phyloP scores from a whole-genome alignment of 1,140 invertebrate genomes.

The Drosophila subpulchrella region DNA sequence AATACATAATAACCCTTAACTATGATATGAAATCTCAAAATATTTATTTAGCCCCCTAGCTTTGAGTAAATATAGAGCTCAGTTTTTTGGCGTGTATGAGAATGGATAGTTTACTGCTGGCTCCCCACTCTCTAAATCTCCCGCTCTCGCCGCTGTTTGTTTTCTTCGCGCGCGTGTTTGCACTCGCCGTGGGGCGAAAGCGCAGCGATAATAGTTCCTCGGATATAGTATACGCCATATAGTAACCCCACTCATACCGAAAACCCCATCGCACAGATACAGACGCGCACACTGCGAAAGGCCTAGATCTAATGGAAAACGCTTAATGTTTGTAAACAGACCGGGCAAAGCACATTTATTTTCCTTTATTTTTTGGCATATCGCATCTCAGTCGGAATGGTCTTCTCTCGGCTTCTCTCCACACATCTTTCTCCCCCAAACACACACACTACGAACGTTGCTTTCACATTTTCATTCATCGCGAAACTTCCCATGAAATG shows the following conservation, averaged over 20 bases:
- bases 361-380: constrained; percentile 52
- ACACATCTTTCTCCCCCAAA: not conserved
- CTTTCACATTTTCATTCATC: constrained; percentile 75
- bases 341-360: constrained; percentile 30
- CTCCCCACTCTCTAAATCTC: constrained; percentile 11
- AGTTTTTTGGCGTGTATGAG: constrained; percentile 1
- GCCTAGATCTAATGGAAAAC: constrained; percentile 49
- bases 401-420: constrained; percentile 10
- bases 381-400: constrained; percentile 42
- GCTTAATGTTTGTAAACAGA: constrained; percentile 73
- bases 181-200: constrained; percentile 62
- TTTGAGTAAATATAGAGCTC: not conserved
- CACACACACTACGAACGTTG: constrained; percentile 20
- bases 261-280: constrained; percentile 10
- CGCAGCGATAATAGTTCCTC: constrained; percentile 44
- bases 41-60: not conserved
- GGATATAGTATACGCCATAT: constrained; percentile 1
- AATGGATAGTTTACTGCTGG: constrained; percentile 54
- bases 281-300: constrained; percentile 10
- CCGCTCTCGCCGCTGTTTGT: constrained; percentile 51
- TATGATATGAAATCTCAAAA: not conserved
- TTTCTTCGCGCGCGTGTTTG: constrained; percentile 78
- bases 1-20: too few species aligned
- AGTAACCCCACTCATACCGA: constrained; percentile 15
- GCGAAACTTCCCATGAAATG: constrained; percentile 14